Percentiles rank a stretch among this genome's conserved stretches.
Conservation (phyloP, 2,888 invertebrate genomes). For the Lycophotia porphyrea region DNA sequence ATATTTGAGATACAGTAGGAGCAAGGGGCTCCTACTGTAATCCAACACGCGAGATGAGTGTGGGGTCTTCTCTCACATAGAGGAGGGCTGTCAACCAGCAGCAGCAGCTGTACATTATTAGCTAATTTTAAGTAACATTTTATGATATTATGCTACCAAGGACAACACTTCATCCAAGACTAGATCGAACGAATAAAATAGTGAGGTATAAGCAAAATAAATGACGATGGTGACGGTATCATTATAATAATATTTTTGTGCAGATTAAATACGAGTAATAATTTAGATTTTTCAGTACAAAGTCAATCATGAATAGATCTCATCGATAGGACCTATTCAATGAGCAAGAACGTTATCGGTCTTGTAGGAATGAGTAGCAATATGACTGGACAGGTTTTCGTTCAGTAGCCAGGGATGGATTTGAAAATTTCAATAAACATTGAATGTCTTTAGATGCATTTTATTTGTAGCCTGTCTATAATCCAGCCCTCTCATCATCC, state of each 20-base stretch:
- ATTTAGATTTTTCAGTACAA: neutral
- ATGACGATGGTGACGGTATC: neutral
- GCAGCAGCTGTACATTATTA: neutral
- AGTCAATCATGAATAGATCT: constrained; percentile 52
- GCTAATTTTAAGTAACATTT: too few species aligned
- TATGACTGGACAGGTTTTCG: constrained; percentile 72
- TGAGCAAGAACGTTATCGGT: constrained; percentile 74
- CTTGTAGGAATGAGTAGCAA: constrained; percentile 72
- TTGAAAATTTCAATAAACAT: neutral
- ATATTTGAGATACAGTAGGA: neutral
- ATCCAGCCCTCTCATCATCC: too few species aligned
- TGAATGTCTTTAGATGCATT: neutral
- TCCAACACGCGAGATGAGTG: too few species aligned
- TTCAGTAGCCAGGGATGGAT: constrained; percentile 62
- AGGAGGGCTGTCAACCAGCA: neutral
- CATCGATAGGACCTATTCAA: constrained; percentile 75
- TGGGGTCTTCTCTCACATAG: too few species aligned
- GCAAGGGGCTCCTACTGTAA: too few species aligned
- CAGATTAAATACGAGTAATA: neutral
- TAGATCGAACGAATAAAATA: too few species aligned
- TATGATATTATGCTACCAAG: too few species aligned
- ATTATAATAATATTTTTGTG: neutral
- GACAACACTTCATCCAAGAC: neutral
- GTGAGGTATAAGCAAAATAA: too few species aligned
- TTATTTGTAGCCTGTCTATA: neutral